Conservation (phyloP, 2,888 invertebrate species). For the Scrobipalpa costella region DNA sequence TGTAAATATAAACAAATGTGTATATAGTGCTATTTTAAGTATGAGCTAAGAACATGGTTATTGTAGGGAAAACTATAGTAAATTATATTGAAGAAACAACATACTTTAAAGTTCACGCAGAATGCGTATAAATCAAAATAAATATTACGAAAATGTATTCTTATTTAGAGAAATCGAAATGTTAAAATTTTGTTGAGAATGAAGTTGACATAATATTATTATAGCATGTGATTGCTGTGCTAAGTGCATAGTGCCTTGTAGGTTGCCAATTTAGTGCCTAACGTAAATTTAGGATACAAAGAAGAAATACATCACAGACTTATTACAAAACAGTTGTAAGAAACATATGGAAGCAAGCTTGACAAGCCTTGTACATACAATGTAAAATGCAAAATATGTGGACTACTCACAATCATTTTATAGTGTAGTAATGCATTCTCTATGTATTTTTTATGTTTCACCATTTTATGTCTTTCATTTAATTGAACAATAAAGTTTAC, state of each 20-base stretch:
- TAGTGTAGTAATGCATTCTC: constrained; percentile 13
- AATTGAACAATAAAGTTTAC: constrained; percentile 9
- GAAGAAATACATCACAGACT: constrained; percentile 39
- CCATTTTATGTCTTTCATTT: constrained; percentile 1
- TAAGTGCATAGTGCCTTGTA: constrained; percentile 82
- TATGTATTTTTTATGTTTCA: constrained; percentile 20
- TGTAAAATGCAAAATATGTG: constrained; percentile 20
- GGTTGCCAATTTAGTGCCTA: constrained; percentile 83
- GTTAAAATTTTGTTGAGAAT: constrained; percentile 29
- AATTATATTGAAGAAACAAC: constrained; percentile 5
- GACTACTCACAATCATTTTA: constrained; percentile 10
- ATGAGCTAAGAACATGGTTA: constrained; percentile 34
- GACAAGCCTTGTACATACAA: constrained; percentile 37
- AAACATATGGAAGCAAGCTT: constrained; percentile 35
- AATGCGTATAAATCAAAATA: constrained; percentile 14
- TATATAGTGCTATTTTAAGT: constrained; percentile 63
- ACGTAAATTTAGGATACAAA: constrained; percentile 60
- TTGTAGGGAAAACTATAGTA: constrained; percentile 16
- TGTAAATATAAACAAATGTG: constrained; percentile 71
- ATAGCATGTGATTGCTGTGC: constrained; percentile 68
- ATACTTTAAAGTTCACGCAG: constrained; percentile 7
- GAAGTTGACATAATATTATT: constrained; percentile 27
- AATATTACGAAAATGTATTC: constrained; percentile 16
- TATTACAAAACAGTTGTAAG: constrained; percentile 34
- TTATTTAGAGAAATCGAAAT: constrained; percentile 15